Conservation (phyloP, 2,888 invertebrate species). For the Nomada ferruginata region DNA sequence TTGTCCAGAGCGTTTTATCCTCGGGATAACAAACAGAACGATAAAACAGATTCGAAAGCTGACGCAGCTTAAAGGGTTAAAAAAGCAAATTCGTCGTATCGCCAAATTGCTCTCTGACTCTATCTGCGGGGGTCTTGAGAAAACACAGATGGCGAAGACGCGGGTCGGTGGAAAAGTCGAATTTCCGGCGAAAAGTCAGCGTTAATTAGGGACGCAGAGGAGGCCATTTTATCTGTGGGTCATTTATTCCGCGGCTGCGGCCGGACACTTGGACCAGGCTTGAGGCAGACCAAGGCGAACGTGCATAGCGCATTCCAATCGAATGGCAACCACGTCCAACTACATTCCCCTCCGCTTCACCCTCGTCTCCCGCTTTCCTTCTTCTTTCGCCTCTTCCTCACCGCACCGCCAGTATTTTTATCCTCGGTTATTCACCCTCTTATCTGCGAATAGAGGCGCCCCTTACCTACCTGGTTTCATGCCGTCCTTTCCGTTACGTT, state of each 20-base stretch:
- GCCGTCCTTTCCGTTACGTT: slow-evolving; percentile 25
- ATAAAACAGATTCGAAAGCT: background rate
- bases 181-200: slow-evolving; percentile 77
- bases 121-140: background rate
- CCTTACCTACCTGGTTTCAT: slow-evolving; percentile 61
- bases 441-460: slow-evolving; percentile 74
- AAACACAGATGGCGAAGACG: slow-evolving; percentile 7
- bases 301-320: slow-evolving; percentile 80
- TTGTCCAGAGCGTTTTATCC: too few relatives aligned
- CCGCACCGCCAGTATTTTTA: slow-evolving; percentile 81
- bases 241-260: slow-evolving; percentile 79
- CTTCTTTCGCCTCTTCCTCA: slow-evolving; percentile 57
- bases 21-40: too few relatives aligned
- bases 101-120: slow-evolving; percentile 4
- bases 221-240: slow-evolving; percentile 81
- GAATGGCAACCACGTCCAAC: slow-evolving; percentile 78
- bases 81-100: background rate
- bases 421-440: slow-evolving; percentile 83
- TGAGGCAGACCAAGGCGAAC: slow-evolving; percentile 72
- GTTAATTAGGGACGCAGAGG: slow-evolving; percentile 77
- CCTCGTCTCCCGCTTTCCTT: slow-evolving; percentile 46
- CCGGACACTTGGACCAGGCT: slow-evolving; percentile 76
- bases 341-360: slow-evolving; percentile 62
- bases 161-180: slow-evolving; percentile 62
- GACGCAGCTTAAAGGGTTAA: background rate